Evolutionary conservation across 2,113 vertebrate species (phyloP).

Genomic region (Tetrao urogallus): DNA sequence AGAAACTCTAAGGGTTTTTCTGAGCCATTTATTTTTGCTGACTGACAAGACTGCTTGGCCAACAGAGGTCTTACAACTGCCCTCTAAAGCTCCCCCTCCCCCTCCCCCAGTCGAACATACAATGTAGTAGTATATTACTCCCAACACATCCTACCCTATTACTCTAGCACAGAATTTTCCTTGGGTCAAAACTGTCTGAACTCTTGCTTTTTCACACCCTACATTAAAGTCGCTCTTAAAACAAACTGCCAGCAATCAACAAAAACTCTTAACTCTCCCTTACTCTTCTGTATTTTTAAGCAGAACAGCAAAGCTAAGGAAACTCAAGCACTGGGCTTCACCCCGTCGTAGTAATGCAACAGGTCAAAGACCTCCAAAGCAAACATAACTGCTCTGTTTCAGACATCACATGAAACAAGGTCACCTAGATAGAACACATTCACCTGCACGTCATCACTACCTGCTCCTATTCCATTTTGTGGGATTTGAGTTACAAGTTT

Average conservation of each 20-base stretch:
- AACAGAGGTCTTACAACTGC: accelerated
- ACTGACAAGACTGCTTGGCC: accelerated
- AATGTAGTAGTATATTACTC: not conserved
- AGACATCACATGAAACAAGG: not conserved
- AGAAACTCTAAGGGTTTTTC: not conserved
- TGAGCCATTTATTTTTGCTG: accelerated
- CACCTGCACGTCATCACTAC: not conserved
- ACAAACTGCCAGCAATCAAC: not conserved
- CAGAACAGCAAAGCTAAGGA: not conserved
- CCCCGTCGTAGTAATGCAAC: not conserved
- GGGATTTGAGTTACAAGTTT: accelerated
- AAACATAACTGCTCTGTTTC: accelerated
- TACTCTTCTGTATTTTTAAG: not conserved
- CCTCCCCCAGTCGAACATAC: accelerated
- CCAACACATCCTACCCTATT: not conserved
- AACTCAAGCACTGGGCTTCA: not conserved
- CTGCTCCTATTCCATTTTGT: not conserved
- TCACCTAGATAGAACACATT: not conserved
- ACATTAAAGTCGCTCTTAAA: not conserved
- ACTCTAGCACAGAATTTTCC: not conserved
- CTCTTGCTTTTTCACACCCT: not conserved
- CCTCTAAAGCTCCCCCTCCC: not conserved
- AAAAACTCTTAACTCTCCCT: no score
- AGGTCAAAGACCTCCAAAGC: not conserved
- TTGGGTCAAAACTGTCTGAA: not conserved